Percentiles rank a stretch among this genome's conserved stretches.
These are phyloP conservation scores for Anguilla pacifica DNA, from an alignment of 2,797 vertebrate genomes.

Conservation along the genomic window DNA sequence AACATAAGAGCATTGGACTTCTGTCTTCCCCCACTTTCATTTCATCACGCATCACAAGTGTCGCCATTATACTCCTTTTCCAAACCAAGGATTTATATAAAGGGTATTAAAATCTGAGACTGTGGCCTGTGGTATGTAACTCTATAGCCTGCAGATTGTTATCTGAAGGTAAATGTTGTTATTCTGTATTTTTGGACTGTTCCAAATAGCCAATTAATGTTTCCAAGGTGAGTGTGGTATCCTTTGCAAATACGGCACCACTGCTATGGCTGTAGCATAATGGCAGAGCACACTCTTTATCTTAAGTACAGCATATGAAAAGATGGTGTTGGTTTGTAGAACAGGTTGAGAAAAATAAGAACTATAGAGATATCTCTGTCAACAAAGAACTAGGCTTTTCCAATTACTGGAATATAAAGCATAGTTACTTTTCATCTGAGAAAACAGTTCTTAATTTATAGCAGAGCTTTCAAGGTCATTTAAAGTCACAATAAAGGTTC, in stretches of 20 bases:
- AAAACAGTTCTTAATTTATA: not conserved
- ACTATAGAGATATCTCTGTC: not conserved
- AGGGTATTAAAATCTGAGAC: not conserved
- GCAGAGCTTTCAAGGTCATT: not conserved
- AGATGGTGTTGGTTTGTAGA: not conserved
- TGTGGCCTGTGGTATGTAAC: not conserved
- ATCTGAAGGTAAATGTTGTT: slow-evolving; percentile 11
- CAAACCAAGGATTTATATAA: slow-evolving; percentile 6
- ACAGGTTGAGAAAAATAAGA: not conserved
- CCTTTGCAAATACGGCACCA: not conserved
- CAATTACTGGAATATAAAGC: not conserved
- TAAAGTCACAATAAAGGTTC: not conserved
- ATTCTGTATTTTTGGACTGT: not conserved
- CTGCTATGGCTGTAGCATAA: not conserved
- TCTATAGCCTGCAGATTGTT: slow-evolving; percentile 11
- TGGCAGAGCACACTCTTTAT: not conserved
- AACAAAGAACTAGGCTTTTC: not conserved
- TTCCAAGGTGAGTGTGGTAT: not conserved
- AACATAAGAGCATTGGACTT: not conserved
- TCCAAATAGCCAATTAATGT: not conserved
- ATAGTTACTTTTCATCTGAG: not conserved
- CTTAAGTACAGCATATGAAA: not conserved
- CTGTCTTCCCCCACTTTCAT: not conserved
- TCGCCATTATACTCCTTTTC: not conserved
- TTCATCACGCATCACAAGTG: not conserved